Evolutionary conservation across 2,113 vertebrate genomes (phyloP), one percentile per base, ranked within the genome.

Genomic region (Hoplias malabaricus): DNA sequence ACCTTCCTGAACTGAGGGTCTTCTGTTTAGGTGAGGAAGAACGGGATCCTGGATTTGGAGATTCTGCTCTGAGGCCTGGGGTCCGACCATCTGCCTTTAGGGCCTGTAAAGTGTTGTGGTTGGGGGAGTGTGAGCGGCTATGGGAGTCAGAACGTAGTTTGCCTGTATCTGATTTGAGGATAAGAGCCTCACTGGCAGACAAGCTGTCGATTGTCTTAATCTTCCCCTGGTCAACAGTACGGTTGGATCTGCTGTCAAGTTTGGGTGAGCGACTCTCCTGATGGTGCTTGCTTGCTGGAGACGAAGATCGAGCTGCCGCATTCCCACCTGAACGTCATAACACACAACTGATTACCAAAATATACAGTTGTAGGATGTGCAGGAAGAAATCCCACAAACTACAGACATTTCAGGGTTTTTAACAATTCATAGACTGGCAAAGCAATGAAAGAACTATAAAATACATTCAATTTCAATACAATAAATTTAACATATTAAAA

Each of bases 31-130:
- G 96, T 79, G 97, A 99, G 27, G 95, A 92, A 0, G 97, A 96
- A 25, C 98, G 93, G 36, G 93, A 96, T 77, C 96, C 94, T 38
- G 95, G 94, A 69, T 95, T 96, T 4, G 96, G 96, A 48, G 98
- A 99, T 88, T 99, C 97, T 0, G 95, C 92, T 81, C 96, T 92
- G 8, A 94, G 86, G 82, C 93, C 89, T 3, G 93, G 87, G 33
- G 89, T 94, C 85, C 95, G 93, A 48, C 95, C 95, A 38, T 99
- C 97, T 1, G 93, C 93, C 87, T 97, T 98, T 25, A 99, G 89
- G 3, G 96, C 97, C 83, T 99, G 98, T 56, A 99, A 81, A 56
- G 98, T 99, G 86, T 99, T 99, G 86, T 99, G 98, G 86, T 99
- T 99, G 54, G 98, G 98, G 0, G 98, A 99, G 85, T 98, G 88